A percentile compares a stretch with the other conserved stretches of the same genome.
phyloP scores from a whole-genome alignment of 2,888 invertebrate genomes.

The Pammene aurita region DNA sequence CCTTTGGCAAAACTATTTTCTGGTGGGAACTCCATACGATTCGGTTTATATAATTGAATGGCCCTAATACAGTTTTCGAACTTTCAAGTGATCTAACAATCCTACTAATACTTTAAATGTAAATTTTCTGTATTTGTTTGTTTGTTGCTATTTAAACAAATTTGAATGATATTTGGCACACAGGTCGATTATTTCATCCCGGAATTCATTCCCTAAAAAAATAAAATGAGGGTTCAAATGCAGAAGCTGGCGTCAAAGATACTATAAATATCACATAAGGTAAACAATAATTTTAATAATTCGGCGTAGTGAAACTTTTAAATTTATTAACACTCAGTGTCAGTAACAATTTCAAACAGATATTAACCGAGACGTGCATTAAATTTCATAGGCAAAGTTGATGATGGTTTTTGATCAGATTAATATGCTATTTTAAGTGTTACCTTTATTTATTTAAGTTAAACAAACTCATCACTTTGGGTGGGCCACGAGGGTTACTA shows the following conservation, averaged over 20 bases:
- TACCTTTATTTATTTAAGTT: background rate
- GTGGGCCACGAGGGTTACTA: slow-evolving; percentile 22
- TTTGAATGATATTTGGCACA: no score
- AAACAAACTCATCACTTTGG: slow-evolving; percentile 38
- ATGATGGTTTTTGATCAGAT: background rate
- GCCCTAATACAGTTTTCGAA: slow-evolving; percentile 53
- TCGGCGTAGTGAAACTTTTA: no score
- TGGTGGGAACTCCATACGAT: slow-evolving; percentile 70
- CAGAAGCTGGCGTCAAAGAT: no score
- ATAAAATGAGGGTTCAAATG: no score
- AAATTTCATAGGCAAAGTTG: no score
- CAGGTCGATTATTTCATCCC: no score
- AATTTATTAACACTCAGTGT: no score
- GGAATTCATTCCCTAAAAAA: no score
- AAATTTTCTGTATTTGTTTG: background rate
- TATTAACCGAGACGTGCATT: no score
- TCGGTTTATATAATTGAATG: slow-evolving; percentile 63
- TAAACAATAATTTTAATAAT: no score
- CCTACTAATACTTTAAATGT: background rate
- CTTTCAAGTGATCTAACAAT: slow-evolving; percentile 43
- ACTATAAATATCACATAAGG: no score
- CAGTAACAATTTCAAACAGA: no score
- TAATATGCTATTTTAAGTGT: background rate
- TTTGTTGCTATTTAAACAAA: background rate
- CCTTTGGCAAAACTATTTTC: slow-evolving; percentile 67